Conservation (phyloP, 2,888 invertebrate species). For the Heliconius cydno region DNA sequence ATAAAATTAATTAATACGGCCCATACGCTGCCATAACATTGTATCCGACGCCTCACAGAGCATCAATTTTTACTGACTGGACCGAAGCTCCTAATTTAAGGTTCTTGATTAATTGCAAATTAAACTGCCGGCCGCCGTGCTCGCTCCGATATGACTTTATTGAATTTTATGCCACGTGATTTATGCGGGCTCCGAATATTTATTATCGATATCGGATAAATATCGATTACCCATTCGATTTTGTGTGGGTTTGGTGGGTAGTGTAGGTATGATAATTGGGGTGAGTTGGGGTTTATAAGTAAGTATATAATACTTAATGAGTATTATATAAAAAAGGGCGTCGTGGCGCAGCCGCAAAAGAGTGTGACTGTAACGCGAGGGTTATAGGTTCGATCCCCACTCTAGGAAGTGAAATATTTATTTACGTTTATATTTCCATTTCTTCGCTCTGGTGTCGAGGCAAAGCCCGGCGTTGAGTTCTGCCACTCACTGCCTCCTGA, state of each 20-base stretch:
- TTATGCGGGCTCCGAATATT: conserved; percentile 77
- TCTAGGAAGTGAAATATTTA: too few relatives aligned
- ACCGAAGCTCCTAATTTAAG: conserved; percentile 75
- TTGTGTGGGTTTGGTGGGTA: neutral
- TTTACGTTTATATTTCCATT: too few relatives aligned
- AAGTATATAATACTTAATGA: neutral
- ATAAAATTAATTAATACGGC: conserved; percentile 30
- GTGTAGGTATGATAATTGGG: conserved; percentile 32
- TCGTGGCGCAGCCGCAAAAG: too few relatives aligned
- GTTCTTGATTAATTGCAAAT: conserved; percentile 81
- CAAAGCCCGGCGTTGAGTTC: too few relatives aligned
- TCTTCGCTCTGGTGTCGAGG: too few relatives aligned
- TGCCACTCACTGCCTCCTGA: too few relatives aligned
- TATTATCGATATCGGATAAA: conserved; percentile 54
- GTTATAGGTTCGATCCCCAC: too few relatives aligned
- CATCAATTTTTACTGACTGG: conserved; percentile 69
- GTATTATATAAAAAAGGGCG: too few relatives aligned
- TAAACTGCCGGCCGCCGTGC: conserved; percentile 76
- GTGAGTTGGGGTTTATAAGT: neutral
- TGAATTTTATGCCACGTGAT: conserved; percentile 80
- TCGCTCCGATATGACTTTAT: conserved; percentile 79
- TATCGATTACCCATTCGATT: conserved; percentile 41
- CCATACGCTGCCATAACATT: conserved; percentile 30
- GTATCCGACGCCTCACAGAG: conserved; percentile 50
- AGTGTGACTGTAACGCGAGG: too few relatives aligned